Evolutionary conservation across 2,113 vertebrate species (phyloP).

Genomic region (Macheiramphus alcinus): DNA sequence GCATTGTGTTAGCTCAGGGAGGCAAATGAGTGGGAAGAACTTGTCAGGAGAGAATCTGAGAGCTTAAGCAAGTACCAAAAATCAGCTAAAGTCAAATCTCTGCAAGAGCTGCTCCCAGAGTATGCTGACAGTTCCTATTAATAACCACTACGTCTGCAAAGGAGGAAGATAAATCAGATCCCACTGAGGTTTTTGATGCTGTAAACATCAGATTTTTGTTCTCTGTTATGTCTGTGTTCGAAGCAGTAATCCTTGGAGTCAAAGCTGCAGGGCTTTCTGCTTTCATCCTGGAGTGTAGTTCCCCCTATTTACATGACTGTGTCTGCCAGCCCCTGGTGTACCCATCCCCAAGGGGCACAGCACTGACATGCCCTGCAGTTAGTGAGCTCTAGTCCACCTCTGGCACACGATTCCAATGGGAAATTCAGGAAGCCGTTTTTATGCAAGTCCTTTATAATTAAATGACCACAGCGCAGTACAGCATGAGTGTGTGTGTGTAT

Average conservation of each 20-base stretch:
- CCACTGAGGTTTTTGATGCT: background rate
- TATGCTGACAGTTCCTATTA: slow-evolving; percentile 1
- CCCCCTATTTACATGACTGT: accelerated
- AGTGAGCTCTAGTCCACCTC: background rate
- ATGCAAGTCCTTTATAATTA: background rate
- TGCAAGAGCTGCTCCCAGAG: background rate
- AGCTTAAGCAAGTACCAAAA: background rate
- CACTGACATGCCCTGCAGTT: background rate
- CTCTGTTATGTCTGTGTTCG: background rate
- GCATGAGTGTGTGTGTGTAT: background rate
- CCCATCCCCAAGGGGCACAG: background rate
- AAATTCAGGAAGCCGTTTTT: background rate
- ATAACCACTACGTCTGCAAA: slow-evolving; percentile 3
- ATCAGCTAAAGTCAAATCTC: background rate
- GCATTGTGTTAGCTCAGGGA: background rate
- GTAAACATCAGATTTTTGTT: slow-evolving; percentile 1
- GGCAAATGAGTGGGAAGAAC: background rate
- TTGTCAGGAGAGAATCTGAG: background rate
- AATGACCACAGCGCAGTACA: background rate
- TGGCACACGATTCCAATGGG: background rate
- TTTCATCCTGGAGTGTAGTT: background rate
- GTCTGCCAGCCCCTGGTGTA: background rate
- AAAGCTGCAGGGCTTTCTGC: background rate
- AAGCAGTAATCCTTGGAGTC: background rate
- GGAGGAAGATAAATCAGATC: background rate